phyloP scores from a whole-genome alignment of 2,113 vertebrate genomes.

The Orthonyx spaldingii region DNA sequence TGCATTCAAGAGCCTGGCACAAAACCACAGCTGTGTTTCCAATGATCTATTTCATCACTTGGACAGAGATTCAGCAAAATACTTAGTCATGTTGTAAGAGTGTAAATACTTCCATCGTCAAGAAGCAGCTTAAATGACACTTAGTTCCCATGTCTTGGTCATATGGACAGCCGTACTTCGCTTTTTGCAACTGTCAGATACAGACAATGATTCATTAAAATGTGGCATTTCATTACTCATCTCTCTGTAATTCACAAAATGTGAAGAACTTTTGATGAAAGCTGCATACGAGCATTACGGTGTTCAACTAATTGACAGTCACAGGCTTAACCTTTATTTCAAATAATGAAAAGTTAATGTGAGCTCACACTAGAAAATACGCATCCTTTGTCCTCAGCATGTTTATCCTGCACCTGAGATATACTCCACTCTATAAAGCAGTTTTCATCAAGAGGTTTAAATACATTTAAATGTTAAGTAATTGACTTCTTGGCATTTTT shows the following conservation, averaged over 20 bases:
- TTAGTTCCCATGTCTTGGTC: background rate
- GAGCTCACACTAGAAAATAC: background rate
- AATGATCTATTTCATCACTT: background rate
- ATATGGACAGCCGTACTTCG: rapidly evolving
- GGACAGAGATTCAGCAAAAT: background rate
- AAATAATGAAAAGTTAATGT: background rate
- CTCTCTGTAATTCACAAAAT: background rate
- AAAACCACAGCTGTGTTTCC: background rate
- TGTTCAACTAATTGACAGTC: background rate
- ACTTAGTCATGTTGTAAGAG: background rate
- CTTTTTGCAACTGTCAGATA: background rate
- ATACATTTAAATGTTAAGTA: background rate
- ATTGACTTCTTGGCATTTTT: background rate
- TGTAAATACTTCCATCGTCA: background rate
- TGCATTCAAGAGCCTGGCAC: background rate
- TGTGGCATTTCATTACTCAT: background rate
- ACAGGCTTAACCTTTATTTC: background rate
- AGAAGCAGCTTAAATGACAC: background rate
- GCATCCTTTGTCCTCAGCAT: background rate
- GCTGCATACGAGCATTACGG: rapidly evolving
- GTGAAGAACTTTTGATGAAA: background rate
- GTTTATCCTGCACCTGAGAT: background rate
- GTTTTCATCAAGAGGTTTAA: background rate
- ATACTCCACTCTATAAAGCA: background rate
- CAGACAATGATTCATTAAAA: background rate